Evolutionary conservation across 2,797 vertebrate genomes (phyloP).

Genomic region (Hyperoplus lanceolatus): DNA sequence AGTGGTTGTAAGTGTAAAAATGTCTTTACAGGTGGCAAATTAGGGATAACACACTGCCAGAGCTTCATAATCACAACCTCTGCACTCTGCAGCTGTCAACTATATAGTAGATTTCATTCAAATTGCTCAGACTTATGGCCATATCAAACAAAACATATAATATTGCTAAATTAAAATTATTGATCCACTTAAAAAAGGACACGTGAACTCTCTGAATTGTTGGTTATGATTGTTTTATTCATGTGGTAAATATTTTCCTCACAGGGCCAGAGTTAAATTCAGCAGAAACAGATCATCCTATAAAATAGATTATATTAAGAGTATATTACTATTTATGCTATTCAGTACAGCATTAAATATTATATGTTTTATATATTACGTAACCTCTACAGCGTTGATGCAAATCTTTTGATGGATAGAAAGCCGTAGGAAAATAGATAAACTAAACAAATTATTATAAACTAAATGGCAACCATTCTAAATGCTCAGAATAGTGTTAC

Average conservation of each 20-base stretch:
- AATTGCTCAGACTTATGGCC: conserved; percentile 28
- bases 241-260: conserved; percentile 50
- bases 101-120: conserved; percentile 26
- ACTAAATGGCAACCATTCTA: conserved; percentile 73
- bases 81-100: conserved; percentile 26
- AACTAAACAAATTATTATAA: conserved; percentile 65
- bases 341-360: conserved; percentile 78
- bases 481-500: conserved; percentile 74
- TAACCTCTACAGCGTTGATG: conserved; percentile 78
- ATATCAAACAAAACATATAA: conserved; percentile 11
- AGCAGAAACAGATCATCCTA: conserved; percentile 72
- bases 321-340: conserved; percentile 85
- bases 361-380: conserved; percentile 79
- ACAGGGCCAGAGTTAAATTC: conserved; percentile 70
- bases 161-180: background rate
- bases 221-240: conserved; percentile 50
- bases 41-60: conserved; percentile 51
- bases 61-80: conserved; percentile 23
- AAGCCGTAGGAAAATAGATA: conserved; percentile 74
- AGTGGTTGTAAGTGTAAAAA: too few relatives aligned
- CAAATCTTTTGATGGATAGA: conserved; percentile 79
- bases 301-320: conserved; percentile 78
- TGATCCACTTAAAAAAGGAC: conserved; percentile 6
- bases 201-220: conserved; percentile 45
- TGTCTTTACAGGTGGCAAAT: conserved; percentile 15